Evolutionary conservation across 2,888 invertebrate genomes (phyloP).

Genomic region (Synanthedon myopaeformis): DNA sequence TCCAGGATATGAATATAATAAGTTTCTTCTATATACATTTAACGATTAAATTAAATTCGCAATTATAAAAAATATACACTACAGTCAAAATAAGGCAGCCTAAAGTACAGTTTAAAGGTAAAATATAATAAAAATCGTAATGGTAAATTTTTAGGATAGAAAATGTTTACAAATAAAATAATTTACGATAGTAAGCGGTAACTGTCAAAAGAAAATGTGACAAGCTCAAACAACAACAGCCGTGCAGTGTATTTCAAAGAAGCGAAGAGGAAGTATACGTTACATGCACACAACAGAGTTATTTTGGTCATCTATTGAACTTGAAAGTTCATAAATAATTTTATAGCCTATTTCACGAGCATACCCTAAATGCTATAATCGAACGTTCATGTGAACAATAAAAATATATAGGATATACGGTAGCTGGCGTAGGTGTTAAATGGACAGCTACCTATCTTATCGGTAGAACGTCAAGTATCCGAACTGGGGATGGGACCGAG

Average conservation of each 20-base stretch:
- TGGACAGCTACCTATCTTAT: conserved; percentile 43
- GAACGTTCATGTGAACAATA: conserved; percentile 1
- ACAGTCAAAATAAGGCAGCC: too few relatives aligned
- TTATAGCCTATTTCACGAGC: conserved; percentile 1
- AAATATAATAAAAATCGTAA: too few relatives aligned
- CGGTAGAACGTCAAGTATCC: conserved; percentile 38
- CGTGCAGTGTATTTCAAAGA: not conserved
- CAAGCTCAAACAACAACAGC: not conserved
- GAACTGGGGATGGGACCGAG: conserved; percentile 24
- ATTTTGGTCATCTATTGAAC: not conserved
- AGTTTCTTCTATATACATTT: too few relatives aligned
- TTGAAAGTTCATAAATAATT: not conserved
- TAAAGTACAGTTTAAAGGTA: too few relatives aligned
- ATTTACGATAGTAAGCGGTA: too few relatives aligned
- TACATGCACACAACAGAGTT: not conserved
- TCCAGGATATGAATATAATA: too few relatives aligned
- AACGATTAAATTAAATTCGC: too few relatives aligned
- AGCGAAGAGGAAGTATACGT: not conserved
- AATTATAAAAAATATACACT: too few relatives aligned
- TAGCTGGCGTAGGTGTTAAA: conserved; percentile 54
- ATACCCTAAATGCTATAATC: conserved; percentile 7
- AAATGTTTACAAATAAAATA: too few relatives aligned
- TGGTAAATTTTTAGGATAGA: too few relatives aligned
- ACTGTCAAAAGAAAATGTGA: too few relatives aligned
- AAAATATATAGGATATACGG: conserved; percentile 21